Base-by-base conservation (phyloP, 1,140 invertebrate genomes). In the Saccostrea cuccullata region DNA sequence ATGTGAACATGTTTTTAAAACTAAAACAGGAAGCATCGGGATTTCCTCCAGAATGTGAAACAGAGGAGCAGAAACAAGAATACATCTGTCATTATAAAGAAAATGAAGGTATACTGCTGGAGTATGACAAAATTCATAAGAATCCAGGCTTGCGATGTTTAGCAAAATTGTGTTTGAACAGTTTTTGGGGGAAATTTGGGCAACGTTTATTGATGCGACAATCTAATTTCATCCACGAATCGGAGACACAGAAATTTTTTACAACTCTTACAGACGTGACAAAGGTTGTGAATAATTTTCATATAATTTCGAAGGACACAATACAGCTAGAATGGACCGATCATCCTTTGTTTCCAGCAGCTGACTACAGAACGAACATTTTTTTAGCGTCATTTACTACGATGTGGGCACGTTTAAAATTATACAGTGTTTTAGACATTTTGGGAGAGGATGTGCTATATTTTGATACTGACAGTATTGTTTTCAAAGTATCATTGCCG, bases 391-490 rank as follows among this genome's bases (percentile, higher is more conserved):
- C 92, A 0, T 95, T 93, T 84, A 94, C 92, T 5, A 95, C 95
- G 0, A 91, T 94, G 15, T 93, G 94, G 84, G 95, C 94, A 0
- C 84, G 95, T 6, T 86, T 95, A 13, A 92, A 94, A 87, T 90
- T 95, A 3, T 95, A 95, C 84, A 77, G 85, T 20, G 92, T 93
- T 85, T 86, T 95, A 13, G 92, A 95, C 88, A 84, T 90, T 47
- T 83, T 95, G 15, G 91, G 89, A n/a, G 64, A 90, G 8, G 73
- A 91, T 26, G 93, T 93, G 5, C 84, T 95, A 6, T 95, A 96
- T 88, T 94, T 90, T 56, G 95, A 95, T 88, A 96, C 95, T 1
- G 95, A 95, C 58, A 55, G 82, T 60, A 70, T 90, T 11, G 84
- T 90, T 84, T 91, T 84, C 60, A 40, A 87, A 0, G 40, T 56